Conservation (phyloP, 2,113 vertebrate genomes). For the Jacana jacana region DNA sequence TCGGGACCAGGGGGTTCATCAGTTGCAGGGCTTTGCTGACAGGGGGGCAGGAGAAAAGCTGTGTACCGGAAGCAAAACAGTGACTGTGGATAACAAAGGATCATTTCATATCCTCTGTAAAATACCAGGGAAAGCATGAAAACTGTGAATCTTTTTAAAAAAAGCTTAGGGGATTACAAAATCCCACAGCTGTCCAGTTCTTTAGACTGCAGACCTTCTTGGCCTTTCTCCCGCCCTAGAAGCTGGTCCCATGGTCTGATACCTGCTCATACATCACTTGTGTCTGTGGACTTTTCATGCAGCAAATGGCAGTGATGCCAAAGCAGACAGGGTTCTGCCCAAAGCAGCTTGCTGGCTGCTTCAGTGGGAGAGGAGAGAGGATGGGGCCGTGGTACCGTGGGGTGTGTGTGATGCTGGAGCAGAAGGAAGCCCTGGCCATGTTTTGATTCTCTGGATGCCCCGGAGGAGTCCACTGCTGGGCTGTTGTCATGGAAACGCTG, state of each 20-base stretch:
- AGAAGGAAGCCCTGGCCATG: neutral
- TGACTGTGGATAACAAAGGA: neutral
- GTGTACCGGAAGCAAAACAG: neutral
- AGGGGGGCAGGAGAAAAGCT: neutral
- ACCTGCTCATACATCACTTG: neutral
- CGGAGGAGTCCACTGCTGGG: neutral
- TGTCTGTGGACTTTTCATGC: fast-evolving
- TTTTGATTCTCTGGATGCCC: neutral
- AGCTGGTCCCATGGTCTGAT: neutral
- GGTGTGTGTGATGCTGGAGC: neutral
- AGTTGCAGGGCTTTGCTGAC: neutral
- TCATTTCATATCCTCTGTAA: neutral
- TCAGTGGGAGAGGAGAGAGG: fast-evolving
- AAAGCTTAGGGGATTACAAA: neutral
- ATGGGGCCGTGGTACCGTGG: fast-evolving
- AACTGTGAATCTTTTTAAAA: neutral
- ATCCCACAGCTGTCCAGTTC: neutral
- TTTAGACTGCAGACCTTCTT: neutral
- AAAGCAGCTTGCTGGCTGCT: neutral
- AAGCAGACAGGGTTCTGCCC: neutral
- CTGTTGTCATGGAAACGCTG: neutral
- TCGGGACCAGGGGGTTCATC: fast-evolving
- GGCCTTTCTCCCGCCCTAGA: neutral
- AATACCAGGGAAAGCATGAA: neutral
- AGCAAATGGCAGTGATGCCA: neutral